Evolutionary conservation across 1,140 invertebrate species (phyloP).

Genomic region (Bombus impatiens): DNA sequence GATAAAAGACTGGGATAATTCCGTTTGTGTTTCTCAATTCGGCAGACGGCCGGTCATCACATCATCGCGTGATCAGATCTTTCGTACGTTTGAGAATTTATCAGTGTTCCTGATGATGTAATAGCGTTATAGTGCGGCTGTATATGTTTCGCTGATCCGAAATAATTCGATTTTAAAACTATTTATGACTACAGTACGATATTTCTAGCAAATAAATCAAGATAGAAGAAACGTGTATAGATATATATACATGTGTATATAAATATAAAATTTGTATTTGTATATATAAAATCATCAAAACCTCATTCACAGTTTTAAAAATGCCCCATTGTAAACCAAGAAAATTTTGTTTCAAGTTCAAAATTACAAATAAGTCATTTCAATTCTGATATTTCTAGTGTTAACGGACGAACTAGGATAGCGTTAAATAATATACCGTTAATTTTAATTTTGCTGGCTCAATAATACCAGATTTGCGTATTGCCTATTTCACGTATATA

Average conservation of each 20-base stretch:
- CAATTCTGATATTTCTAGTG: too few species aligned
- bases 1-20: too few species aligned
- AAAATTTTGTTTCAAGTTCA: not conserved
- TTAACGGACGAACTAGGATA: not conserved
- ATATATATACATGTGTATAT: too few species aligned
- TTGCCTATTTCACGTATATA: not conserved
- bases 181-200: too few species aligned
- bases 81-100: not conserved
- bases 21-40: not conserved
- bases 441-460: not conserved
- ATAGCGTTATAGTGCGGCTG: not conserved
- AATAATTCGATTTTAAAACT: too few species aligned
- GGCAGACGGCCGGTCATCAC: not conserved
- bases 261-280: too few species aligned
- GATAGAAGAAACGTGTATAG: too few species aligned
- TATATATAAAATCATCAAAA: too few species aligned
- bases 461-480: not conserved
- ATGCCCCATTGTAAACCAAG: not conserved
- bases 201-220: too few species aligned
- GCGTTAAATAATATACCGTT: not conserved
- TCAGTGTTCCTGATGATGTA: conserved; percentile 8
- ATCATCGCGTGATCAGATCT: not conserved
- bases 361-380: not conserved
- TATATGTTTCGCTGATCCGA: not conserved
- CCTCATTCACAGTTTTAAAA: not conserved